phyloP scores from a whole-genome alignment of 2,113 vertebrate species.

The Odocoileus virginianus region DNA sequence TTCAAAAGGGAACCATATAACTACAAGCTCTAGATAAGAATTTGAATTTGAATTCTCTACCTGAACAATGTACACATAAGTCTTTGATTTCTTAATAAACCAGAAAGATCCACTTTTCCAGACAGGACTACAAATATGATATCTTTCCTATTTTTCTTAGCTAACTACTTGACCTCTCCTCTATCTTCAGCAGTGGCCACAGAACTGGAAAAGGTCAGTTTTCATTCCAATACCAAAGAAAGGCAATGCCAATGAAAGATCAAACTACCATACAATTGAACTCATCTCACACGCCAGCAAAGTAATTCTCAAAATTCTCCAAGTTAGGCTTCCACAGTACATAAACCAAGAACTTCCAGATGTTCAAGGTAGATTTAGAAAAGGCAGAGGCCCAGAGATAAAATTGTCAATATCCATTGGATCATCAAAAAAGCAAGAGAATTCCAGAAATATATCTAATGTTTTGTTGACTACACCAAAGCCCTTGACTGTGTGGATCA shows the following conservation, averaged over 20 bases:
- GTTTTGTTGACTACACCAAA: neutral
- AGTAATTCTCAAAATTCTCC: neutral
- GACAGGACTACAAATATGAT: neutral
- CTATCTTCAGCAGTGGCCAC: neutral
- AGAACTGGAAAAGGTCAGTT: neutral
- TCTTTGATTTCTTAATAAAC: neutral
- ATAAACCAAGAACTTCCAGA: neutral
- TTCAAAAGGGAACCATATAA: neutral
- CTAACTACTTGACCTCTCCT: neutral
- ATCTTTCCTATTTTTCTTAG: neutral
- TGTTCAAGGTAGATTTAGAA: neutral
- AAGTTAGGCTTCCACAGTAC: neutral
- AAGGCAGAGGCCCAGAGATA: neutral
- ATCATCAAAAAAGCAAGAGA: neutral
- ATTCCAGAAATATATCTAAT: neutral
- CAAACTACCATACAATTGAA: neutral
- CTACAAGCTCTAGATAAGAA: neutral
- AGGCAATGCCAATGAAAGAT: neutral
- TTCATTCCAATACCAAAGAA: neutral
- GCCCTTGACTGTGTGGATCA: neutral
- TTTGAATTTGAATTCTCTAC: neutral
- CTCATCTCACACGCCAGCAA: neutral
- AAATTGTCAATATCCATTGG: neutral
- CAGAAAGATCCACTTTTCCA: neutral
- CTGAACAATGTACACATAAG: neutral